phyloP scores from a whole-genome alignment of 2,113 vertebrate genomes.

The Platysteira castanea region DNA sequence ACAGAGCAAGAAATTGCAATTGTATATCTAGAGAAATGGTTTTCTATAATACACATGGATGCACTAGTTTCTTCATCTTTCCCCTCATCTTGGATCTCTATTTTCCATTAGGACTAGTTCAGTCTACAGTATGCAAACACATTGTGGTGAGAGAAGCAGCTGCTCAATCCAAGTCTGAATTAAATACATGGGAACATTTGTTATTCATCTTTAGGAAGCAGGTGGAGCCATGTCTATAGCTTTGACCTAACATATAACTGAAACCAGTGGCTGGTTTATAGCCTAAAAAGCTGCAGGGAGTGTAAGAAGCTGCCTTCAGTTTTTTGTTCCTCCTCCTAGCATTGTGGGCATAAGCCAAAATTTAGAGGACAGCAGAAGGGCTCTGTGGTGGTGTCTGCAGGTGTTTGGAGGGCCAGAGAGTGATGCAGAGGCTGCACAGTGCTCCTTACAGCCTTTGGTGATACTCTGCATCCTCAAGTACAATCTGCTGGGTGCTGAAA shows the following conservation, averaged over 20 bases:
- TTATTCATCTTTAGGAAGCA: background rate
- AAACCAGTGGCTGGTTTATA: background rate
- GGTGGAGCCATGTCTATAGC: background rate
- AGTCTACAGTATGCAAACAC: background rate
- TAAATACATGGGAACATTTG: background rate
- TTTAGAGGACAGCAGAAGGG: background rate
- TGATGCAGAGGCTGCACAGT: background rate
- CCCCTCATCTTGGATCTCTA: background rate
- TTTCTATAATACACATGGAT: background rate
- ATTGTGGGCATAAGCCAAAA: background rate
- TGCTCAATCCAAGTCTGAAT: background rate
- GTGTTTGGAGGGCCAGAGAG: accelerated
- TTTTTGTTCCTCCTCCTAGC: background rate
- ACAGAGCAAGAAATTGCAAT: background rate
- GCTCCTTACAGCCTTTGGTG: background rate
- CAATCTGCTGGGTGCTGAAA: background rate
- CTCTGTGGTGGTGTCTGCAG: accelerated
- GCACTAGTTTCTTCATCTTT: background rate
- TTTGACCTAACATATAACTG: background rate
- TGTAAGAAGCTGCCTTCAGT: background rate
- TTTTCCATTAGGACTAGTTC: background rate
- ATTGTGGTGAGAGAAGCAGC: background rate
- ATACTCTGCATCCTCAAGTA: background rate
- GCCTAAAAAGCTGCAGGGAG: background rate
- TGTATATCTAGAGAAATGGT: background rate